Conservation (phyloP, 2,113 vertebrate genomes). For the Cynocephalus volans region DNA sequence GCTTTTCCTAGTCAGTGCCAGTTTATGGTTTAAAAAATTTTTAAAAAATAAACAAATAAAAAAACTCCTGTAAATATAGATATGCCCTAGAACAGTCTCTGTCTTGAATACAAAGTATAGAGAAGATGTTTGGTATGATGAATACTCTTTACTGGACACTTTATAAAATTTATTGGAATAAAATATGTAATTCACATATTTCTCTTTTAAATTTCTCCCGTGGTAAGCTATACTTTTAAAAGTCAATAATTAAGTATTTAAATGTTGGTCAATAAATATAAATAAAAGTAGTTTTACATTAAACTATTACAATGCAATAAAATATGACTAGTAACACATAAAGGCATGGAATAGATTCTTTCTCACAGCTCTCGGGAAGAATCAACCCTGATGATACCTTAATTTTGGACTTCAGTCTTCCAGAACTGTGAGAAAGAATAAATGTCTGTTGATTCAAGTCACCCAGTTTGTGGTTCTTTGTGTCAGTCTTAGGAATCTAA, state of each 20-base stretch:
- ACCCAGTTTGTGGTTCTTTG: too few relatives aligned
- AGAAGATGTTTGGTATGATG: background rate
- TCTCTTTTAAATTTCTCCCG: background rate
- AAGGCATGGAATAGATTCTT: too few relatives aligned
- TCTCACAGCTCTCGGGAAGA: too few relatives aligned
- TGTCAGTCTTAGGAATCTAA: too few relatives aligned
- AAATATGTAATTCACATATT: background rate
- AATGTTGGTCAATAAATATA: background rate
- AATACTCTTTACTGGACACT: background rate
- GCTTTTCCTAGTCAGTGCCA: background rate
- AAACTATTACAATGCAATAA: slow-evolving; percentile 19
- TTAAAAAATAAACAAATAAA: background rate
- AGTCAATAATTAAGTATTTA: background rate
- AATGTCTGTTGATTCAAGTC: too few relatives aligned
- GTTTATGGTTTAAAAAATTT: background rate
- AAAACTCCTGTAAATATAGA: background rate
- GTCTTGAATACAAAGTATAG: background rate
- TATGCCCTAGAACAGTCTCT: background rate
- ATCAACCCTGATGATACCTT: too few relatives aligned
- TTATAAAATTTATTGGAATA: background rate
- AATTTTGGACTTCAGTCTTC: too few relatives aligned
- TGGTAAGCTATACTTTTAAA: background rate
- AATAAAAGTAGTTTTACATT: background rate
- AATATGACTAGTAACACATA: background rate
- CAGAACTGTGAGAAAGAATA: too few relatives aligned